Base-by-base conservation (phyloP, 2,113 vertebrate genomes). In the Cynopterus brachyotis region DNA sequence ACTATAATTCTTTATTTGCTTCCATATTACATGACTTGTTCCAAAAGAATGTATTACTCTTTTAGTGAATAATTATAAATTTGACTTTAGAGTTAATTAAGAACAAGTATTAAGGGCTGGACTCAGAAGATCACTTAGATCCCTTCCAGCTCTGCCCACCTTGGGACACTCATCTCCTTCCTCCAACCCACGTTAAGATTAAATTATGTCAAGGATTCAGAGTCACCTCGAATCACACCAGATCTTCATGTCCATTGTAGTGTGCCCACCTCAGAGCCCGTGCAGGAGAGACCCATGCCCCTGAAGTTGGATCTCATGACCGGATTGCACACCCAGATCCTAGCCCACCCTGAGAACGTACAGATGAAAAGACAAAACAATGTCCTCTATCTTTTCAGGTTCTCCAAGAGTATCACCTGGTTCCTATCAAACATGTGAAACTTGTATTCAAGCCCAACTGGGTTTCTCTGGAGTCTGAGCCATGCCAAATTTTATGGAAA, bases 11-110 rank as follows among this genome's bases (percentile, higher is more conserved):
- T 86, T 24, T 26, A 67, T 64, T 79, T 42, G 93, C 17, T 75
- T 59, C 20, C 13, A 91, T 50, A 55, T 15, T 55, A 5, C 62
- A 70, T 30, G 17, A 30, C 10, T 45, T 96, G 57, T 67, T 88
- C 24, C 32, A 37, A 78, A 93, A 67, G 35, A 53, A 67, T 42
- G 20, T 19, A 42, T 62, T 75, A n/a, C 2, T 57, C 22, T 79
- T 69, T 28, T 5, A 80, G 53, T 83, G 42, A 73, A 95, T 47
- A 88, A 12, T 62, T 55, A 62, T 28, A 22, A 94, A 62, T 42
- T 42, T 81, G 80, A 67, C 32, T 57, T 78, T 28, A 96, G 80
- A 85, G 22, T 57, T 85, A 80, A 70, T 59, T n/a, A 88, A 95
- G 55, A 79, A 6, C 3, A 70, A 57, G 6, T 35, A 73, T 69